Base-by-base conservation (phyloP, 1,140 invertebrate species). In the Trichonephila clavata region DNA sequence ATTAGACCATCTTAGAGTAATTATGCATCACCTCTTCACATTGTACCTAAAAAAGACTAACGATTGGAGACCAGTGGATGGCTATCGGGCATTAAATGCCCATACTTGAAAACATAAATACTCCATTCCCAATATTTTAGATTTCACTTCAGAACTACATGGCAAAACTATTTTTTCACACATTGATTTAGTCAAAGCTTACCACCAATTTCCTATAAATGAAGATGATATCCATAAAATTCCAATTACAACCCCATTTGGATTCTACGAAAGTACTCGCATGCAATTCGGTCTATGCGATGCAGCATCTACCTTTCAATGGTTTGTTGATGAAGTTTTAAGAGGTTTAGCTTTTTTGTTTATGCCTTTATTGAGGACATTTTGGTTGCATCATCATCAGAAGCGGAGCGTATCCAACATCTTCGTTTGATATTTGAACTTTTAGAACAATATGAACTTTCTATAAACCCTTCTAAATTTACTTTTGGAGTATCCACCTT, bases 371-470 rank as follows among this genome's bases (percentile, higher is more conserved):
- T 81, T 61, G 57, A 91, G 43, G 89, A 91, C 50, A 83, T 91
- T 59, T 95, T 97, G 2, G 94, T 97, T 13, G 96, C 95, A 65
- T 95, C 95, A 1, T 88, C 95, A 14, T 93, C 92, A 32, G 94
- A 94, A 86, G 94, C 95, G 10, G 94, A 95, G 24, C 96, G 96
- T 90, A 86, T 95, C 0, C 24, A 83, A n/a, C 95, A 96, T 93
- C 84, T 96, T 3, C 43, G 89, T 18, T 43, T 93, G 27, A 94
- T 96, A 2, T 95, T 96, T 50, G 24, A 94, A 61, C 90, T 95
- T 6, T 94, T 96, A 2, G 8, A 94, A 20, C 63, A 95, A 8
- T 94, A 95, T 92, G 94, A 94, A 24, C 68, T 96, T 10, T 95
- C 94, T 80, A 87, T 96, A 0, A 96, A 95, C 21, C 65, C 88